These are phyloP conservation scores for Entomyzon cyanotis DNA, from an alignment of 2,113 vertebrate genomes.

Conservation along the genomic window DNA sequence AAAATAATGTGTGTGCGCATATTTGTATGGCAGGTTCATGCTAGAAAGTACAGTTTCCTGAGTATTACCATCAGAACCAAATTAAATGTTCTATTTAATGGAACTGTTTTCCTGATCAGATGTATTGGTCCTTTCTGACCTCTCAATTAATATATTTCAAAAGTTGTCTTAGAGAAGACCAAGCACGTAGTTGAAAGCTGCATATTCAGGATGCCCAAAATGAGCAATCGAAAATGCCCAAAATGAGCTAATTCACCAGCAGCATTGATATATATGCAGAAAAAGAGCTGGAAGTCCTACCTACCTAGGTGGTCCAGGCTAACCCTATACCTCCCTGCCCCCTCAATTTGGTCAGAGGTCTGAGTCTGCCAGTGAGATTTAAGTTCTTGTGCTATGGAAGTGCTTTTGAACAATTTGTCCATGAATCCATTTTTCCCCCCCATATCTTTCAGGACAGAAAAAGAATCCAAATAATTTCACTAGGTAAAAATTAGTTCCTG, in stretches of 20 bases:
- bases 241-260: background rate
- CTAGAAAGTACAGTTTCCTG: background rate
- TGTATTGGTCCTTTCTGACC: background rate
- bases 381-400: background rate
- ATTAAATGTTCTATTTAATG: background rate
- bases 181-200: background rate
- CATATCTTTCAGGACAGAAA: background rate
- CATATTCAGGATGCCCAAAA: background rate
- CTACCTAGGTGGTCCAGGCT: background rate
- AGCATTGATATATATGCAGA: background rate
- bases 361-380: background rate
- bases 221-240: background rate
- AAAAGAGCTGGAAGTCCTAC: background rate
- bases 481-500: background rate
- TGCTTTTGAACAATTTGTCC: background rate
- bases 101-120: background rate
- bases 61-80: background rate
- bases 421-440: background rate
- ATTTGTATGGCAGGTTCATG: background rate
- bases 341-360: background rate
- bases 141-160: background rate
- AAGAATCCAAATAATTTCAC: background rate
- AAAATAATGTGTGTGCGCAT: background rate
- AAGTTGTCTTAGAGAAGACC: background rate
- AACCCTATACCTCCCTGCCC: background rate